Conservation (phyloP, 1,140 invertebrate genomes). For the Onthophagus taurus region DNA sequence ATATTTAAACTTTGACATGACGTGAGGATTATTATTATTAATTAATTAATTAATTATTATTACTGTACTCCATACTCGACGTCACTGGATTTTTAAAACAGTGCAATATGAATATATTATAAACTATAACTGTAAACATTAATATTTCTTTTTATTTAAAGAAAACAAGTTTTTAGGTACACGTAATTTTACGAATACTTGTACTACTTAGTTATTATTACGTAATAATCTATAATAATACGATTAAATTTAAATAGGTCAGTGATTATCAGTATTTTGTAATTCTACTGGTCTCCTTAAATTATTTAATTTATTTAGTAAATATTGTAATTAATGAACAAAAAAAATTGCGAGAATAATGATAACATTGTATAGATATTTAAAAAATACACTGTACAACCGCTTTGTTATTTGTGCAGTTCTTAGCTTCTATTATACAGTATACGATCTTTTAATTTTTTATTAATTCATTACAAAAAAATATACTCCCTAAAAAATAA, state of each 20-base stretch:
- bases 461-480: not conserved
- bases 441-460: not conserved
- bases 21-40: no score
- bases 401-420: slow-evolving; percentile 20
- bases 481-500: no score
- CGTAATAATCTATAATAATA: no score
- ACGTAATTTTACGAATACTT: slow-evolving; percentile 4
- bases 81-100: slow-evolving; percentile 3
- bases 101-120: slow-evolving; percentile 15
- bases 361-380: slow-evolving; percentile 23
- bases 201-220: no score
- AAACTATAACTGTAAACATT: no score
- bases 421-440: slow-evolving; percentile 18
- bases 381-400: slow-evolving; percentile 19
- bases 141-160: slow-evolving; percentile 11
- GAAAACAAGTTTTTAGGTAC: no score
- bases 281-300: slow-evolving; percentile 31
- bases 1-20: slow-evolving; percentile 10
- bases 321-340: slow-evolving; percentile 26
- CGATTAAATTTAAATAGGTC: slow-evolving; percentile 28
- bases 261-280: slow-evolving; percentile 37
- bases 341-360: no score
- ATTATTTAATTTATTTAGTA: slow-evolving; percentile 35
- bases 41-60: no score
- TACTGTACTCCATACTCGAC: not conserved